Evolutionary conservation across 1,140 invertebrate genomes (phyloP).

Genomic region (Oreohelix idahoensis): DNA sequence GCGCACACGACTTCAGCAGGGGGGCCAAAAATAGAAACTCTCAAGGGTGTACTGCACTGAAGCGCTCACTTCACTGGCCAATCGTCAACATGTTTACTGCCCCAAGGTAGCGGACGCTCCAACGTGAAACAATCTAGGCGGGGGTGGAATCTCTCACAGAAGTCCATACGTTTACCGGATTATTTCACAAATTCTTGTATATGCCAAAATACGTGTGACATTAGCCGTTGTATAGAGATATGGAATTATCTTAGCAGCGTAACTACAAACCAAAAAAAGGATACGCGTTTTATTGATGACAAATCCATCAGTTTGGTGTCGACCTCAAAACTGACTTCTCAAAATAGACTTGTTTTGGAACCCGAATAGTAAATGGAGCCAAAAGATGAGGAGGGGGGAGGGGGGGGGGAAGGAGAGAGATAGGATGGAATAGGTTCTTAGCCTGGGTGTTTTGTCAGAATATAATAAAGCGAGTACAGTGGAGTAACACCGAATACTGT

Average conservation of each 20-base stretch:
- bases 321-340: not conserved
- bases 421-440: not conserved
- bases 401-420: not conserved
- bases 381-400: not conserved
- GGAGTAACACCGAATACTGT: not conserved
- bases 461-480: not conserved
- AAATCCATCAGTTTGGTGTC: not conserved
- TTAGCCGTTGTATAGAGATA: too few relatives aligned
- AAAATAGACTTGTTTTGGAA: conserved; percentile 10
- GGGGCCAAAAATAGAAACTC: not conserved
- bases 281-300: not conserved
- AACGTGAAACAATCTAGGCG: not conserved
- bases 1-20: not conserved
- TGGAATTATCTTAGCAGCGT: too few relatives aligned
- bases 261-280: too few relatives aligned
- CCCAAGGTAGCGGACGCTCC: not conserved
- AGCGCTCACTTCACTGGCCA: not conserved
- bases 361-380: not conserved
- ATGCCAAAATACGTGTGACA: too few relatives aligned
- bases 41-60: not conserved
- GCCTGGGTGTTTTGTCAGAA: not conserved
- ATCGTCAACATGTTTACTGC: not conserved
- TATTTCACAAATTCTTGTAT: too few relatives aligned
- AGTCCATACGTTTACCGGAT: too few relatives aligned
- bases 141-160: not conserved